These are phyloP conservation scores for Ctenodactylus gundi DNA, from an alignment of 2,113 vertebrate species.

Conservation along the genomic window DNA sequence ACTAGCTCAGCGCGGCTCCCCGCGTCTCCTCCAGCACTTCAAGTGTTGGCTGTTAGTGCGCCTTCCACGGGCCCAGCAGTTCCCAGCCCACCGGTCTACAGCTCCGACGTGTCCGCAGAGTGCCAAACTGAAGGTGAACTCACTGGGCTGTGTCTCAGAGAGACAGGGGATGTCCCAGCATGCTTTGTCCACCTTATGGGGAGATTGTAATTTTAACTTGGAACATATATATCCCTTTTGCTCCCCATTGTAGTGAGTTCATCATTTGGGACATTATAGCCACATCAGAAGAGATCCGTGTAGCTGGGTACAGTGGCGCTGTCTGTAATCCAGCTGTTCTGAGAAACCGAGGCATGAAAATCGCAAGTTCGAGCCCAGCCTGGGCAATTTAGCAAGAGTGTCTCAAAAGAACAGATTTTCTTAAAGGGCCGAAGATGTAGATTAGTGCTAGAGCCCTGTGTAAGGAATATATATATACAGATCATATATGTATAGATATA, in stretches of 20 bases:
- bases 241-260: background rate
- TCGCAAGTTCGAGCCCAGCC: background rate
- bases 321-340: background rate
- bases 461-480: too few species aligned
- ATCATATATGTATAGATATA: too few species aligned
- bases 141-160: background rate
- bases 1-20: background rate
- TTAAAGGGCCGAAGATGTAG: background rate
- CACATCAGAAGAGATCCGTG: constrained; percentile 11
- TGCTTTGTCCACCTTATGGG: background rate
- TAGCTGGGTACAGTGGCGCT: too few species aligned
- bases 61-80: background rate
- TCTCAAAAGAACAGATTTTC: background rate
- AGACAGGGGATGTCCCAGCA: background rate
- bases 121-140: background rate
- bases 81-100: background rate
- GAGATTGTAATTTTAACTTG: background rate
- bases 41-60: background rate
- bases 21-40: accelerated
- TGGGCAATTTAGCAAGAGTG: background rate
- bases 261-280: background rate
- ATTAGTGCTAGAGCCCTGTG: background rate
- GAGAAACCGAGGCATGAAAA: background rate
- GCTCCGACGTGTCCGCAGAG: background rate
- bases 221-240: background rate